phyloP scores from a whole-genome alignment of 2,888 invertebrate genomes.

The Malacosoma neustria region DNA sequence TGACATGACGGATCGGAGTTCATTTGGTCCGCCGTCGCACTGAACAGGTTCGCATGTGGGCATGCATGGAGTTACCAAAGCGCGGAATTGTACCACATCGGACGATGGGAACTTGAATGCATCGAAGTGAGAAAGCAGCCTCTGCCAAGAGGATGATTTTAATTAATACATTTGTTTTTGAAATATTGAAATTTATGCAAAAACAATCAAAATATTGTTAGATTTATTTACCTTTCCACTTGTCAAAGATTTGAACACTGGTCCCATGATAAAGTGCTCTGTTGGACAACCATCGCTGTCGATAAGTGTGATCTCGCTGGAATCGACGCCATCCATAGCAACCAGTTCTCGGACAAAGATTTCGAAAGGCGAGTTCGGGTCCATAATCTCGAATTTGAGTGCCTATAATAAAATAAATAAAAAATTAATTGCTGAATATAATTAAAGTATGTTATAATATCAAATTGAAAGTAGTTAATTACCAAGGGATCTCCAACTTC shows the following conservation, averaged over 20 bases:
- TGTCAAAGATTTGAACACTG: slow-evolving; percentile 86
- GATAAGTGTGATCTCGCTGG: slow-evolving; percentile 93
- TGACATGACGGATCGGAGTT: slow-evolving; percentile 86
- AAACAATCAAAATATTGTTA: slow-evolving; percentile 6
- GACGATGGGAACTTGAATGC: slow-evolving; percentile 98
- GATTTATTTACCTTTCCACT: slow-evolving; percentile 81
- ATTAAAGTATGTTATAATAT: not conserved
- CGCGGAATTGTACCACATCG: slow-evolving; percentile 95
- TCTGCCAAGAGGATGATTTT: slow-evolving; percentile 63
- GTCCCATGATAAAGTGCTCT: slow-evolving; percentile 95
- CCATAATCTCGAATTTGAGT: slow-evolving; percentile 92
- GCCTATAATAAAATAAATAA: slow-evolving; percentile 72
- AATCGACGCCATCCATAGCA: slow-evolving; percentile 95
- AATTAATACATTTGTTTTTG: not conserved
- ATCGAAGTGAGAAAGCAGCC: slow-evolving; percentile 92
- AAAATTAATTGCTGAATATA: slow-evolving; percentile 3
- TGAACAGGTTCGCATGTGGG: slow-evolving; percentile 94
- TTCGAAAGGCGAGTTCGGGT: slow-evolving; percentile 94
- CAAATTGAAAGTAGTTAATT: slow-evolving; percentile 15
- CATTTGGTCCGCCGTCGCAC: slow-evolving; percentile 90
- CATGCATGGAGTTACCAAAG: slow-evolving; percentile 96
- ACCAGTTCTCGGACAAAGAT: slow-evolving; percentile 96
- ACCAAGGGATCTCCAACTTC: slow-evolving; percentile 93
- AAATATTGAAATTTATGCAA: slow-evolving; percentile 4
- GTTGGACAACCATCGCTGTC: slow-evolving; percentile 95